Evolutionary conservation across 2,797 vertebrate species (phyloP), one percentile per base, ranked within the genome.

Genomic region (Brachyalestes nurse): DNA sequence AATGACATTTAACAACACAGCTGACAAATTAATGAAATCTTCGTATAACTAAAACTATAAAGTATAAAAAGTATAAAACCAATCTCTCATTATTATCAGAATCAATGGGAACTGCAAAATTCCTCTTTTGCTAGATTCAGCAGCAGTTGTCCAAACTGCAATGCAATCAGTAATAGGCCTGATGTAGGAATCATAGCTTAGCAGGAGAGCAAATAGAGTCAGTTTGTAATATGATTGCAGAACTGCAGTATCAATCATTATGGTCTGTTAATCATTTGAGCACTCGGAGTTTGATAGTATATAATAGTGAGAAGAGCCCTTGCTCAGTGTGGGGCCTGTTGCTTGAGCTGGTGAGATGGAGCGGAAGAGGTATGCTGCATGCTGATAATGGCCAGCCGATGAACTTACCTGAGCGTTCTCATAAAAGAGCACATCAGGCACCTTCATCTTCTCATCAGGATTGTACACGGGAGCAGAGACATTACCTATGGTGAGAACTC

Each of bases 391-490:
- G 17, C 7, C 21, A 21, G 34, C 66, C 79, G 58, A 77, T 3
- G 0, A 51, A 88, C 91, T 93, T 89, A 99, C 98, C 95, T 99
- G 98, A 7, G 92, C 53, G 58, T 99, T 99, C 87, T 99, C 96
- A 78, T 99, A 99, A 90, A 99, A 99, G 14, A 99, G 95, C 71
- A 98, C 96, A 49, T 99, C 97, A 28, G 98, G 97, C 69, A 99
- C 95, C 92, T 99, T 99, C 93, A 97, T 97, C 84, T 95, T 98
- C 87, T 96, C 95, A 0, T 85, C 67, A 5, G 97, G 82, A 25
- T 88, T 94, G 87, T 93, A 95, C 78, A 99, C 10, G 0, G 96
- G 96, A 86, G 94, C 87, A 0, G 91, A 96, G 53, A 96, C 93
- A 40, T 83, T 87, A 0, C 98, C 98, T 61, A 99, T 97, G 34